Evolutionary conservation across 2,113 vertebrate genomes (phyloP).

Genomic region (Aix galericulata): DNA sequence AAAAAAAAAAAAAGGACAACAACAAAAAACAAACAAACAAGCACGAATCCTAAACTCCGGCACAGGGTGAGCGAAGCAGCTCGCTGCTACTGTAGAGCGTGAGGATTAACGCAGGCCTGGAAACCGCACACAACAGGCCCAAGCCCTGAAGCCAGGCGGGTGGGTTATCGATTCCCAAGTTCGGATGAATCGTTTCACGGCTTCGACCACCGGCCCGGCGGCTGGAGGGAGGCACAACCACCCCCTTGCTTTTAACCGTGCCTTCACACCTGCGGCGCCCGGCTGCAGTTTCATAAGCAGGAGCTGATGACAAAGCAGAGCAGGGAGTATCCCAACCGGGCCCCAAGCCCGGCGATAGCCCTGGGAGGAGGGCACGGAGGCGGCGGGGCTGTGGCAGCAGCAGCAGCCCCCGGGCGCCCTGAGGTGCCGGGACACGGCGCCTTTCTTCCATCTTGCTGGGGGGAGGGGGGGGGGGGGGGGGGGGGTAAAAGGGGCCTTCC

Average conservation of each 20-base stretch:
- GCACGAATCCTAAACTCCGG: background rate
- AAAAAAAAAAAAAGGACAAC: background rate
- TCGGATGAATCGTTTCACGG: background rate
- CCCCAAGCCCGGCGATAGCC: background rate
- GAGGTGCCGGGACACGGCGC: background rate
- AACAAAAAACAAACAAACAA: background rate
- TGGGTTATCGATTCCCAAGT: background rate
- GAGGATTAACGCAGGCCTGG: background rate
- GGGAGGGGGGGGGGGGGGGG: too few relatives aligned
- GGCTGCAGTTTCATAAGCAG: conserved; percentile 46
- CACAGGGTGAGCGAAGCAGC: background rate
- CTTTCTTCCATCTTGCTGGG: conserved; percentile 46
- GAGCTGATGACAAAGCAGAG: conserved; percentile 64
- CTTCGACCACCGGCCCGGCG: background rate
- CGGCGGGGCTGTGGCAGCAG: background rate
- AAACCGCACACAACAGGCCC: background rate
- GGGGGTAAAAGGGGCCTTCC: too few relatives aligned
- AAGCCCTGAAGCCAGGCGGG: background rate
- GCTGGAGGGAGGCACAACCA: too few relatives aligned
- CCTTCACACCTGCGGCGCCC: conserved; percentile 2
- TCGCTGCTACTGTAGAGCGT: rapidly evolving
- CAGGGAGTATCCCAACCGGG: conserved; percentile 32
- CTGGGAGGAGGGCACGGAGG: too few relatives aligned
- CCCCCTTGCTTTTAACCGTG: background rate
- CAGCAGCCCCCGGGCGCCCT: background rate